A percentile compares a stretch with the other conserved stretches of the same genome.
Evolutionary conservation across 2,888 invertebrate genomes (phyloP).

Genomic region (Neoaliturus tenellus): DNA sequence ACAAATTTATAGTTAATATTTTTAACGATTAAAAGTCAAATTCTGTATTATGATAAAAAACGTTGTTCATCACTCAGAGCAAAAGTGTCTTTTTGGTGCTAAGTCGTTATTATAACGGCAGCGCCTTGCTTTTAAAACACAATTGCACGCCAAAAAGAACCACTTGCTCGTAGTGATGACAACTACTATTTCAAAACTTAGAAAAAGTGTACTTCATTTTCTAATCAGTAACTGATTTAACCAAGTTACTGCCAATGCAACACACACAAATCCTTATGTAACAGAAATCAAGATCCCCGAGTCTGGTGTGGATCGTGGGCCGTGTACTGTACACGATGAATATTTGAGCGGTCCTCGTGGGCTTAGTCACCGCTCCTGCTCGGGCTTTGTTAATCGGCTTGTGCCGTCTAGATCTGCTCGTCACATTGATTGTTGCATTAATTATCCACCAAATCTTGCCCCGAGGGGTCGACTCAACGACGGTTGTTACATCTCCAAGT

Average conservation of each 20-base stretch:
- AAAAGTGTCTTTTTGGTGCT: too few species aligned
- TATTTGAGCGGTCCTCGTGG: background rate
- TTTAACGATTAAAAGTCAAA: too few species aligned
- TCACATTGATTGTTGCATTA: background rate
- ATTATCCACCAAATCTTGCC: background rate
- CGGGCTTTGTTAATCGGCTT: conserved; percentile 6
- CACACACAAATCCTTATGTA: background rate
- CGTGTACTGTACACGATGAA: background rate
- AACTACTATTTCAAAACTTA: background rate
- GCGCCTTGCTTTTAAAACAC: too few species aligned
- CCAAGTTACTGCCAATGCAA: background rate
- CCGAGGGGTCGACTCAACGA: background rate
- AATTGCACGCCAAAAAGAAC: too few species aligned
- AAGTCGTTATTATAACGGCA: too few species aligned
- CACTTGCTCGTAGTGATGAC: too few species aligned
- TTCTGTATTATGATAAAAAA: too few species aligned
- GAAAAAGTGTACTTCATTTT: background rate
- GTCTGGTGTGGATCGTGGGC: background rate
- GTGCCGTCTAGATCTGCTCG: background rate
- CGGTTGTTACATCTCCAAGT: background rate
- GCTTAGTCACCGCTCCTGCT: background rate
- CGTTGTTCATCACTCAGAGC: too few species aligned
- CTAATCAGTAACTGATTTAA: background rate
- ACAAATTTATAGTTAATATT: too few species aligned
- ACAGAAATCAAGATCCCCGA: background rate